Base-by-base conservation (phyloP, 2,113 vertebrate genomes). In the Laterallus jamaicensis region DNA sequence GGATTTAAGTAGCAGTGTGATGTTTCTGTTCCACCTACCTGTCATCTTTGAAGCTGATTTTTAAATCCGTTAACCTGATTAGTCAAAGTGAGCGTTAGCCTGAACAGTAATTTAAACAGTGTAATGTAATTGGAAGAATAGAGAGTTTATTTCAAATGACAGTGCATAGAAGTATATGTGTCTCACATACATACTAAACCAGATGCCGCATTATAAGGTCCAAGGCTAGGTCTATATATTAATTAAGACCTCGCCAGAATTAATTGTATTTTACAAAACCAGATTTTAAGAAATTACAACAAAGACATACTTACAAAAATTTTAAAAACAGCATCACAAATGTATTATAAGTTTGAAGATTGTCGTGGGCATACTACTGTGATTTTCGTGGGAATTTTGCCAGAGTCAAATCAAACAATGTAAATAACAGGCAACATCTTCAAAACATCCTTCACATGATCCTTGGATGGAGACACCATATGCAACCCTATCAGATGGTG, bases 1-100 rank as follows among this genome's bases (percentile, higher is more conserved):
- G 50, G 64, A 77, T 90, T 92, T 94, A 89, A 68, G 63, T 10
- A 85, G 50, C 28, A 79, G 22, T 73, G 59, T 66, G 58, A 71
- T 85, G 64, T n/a, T 93, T 70, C 80, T 92, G 24, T 92, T 79
- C 71, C 74, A 90, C 71, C 66, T 79, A 78, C 79, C 28, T 91
- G 82, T 87, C 84, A 92, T 56, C 22, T 81, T 26, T 59, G 54
- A 74, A 71, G 76, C 18, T 55, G 63, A 86, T 81, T 90, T 93
- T 95, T 86, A 94, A 91, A 82, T 67, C 85, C 44, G 2, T 79
- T 95, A 95, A 93, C 81, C 90, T 94, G 67, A 87, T 95, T 93
- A 96, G 87, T 71, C 60, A 67, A 94, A 95, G 60, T 66, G 91
- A 85, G 83, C 26, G 73, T 68, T 87, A 76, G 40, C 35, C 82